A percentile compares a stretch with the other conserved stretches of the same genome.
These are phyloP conservation scores for Mystacornis crossleyi DNA, from an alignment of 2,113 vertebrate species.

Conservation along the genomic window DNA sequence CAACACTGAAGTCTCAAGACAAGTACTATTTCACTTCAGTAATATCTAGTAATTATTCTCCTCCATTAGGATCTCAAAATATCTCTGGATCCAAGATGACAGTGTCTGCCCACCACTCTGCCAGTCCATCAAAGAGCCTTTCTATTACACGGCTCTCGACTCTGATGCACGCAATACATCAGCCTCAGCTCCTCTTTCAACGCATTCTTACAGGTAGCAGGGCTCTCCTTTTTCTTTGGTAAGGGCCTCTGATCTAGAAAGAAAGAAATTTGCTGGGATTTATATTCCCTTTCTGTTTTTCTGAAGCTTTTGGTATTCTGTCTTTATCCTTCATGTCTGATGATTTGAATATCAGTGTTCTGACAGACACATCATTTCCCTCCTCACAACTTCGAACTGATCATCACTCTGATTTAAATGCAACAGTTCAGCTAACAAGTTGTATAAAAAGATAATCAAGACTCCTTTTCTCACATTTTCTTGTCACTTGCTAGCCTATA, in stretches of 20 bases:
- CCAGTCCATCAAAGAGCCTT: neutral
- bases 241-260: neutral
- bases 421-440: neutral
- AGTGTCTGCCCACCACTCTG: neutral
- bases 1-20: neutral
- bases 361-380: neutral
- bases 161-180: neutral
- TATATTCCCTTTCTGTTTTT: neutral
- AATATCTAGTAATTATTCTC: neutral
- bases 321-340: neutral
- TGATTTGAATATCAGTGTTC: conserved; percentile 18
- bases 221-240: neutral
- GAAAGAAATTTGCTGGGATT: neutral
- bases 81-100: neutral
- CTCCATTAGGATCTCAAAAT: neutral
- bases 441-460: neutral
- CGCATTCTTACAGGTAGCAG: neutral
- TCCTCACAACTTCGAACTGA: neutral
- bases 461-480: neutral
- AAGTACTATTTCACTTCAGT: neutral
- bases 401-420: conserved; percentile 8
- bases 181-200: neutral
- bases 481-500: neutral
- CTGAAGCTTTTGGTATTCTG: neutral
- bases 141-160: neutral